Evolutionary conservation across 2,888 invertebrate species (phyloP).

Genomic region (Spodoptera exigua): DNA sequence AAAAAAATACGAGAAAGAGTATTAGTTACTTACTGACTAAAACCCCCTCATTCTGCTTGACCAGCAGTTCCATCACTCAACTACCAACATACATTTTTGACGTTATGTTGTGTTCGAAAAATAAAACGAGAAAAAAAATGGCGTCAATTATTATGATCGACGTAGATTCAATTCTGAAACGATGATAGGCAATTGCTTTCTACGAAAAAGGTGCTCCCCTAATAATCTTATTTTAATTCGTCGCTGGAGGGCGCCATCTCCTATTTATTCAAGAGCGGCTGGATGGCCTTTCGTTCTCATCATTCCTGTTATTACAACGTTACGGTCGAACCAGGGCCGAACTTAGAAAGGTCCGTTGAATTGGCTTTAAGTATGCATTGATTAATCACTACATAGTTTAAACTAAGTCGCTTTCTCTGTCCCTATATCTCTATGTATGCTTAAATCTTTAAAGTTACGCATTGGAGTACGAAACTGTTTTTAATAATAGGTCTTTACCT

Average conservation of each 20-base stretch:
- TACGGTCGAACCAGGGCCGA: slow-evolving; percentile 14
- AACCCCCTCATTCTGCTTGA: no score
- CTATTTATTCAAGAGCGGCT: slow-evolving; percentile 69
- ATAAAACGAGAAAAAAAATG: slow-evolving; percentile 2
- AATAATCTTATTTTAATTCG: slow-evolving; percentile 71
- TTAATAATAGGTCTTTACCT: no score
- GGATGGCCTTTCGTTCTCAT: slow-evolving; percentile 30
- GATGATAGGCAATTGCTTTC: slow-evolving; percentile 34
- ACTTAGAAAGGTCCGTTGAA: slow-evolving; percentile 10
- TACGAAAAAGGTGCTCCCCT: slow-evolving; percentile 43
- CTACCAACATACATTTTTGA: no score
- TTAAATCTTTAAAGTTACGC: no score
- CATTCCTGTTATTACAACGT: slow-evolving; percentile 36
- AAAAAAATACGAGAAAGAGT: no score
- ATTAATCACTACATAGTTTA: no score
- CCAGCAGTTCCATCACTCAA: no score
- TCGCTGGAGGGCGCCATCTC: slow-evolving; percentile 60
- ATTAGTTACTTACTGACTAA: no score
- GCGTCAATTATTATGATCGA: slow-evolving; percentile 5
- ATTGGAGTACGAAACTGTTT: no score
- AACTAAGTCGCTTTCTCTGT: no score
- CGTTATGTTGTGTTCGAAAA: not conserved
- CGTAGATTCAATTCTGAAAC: slow-evolving; percentile 35
- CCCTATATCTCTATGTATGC: no score
- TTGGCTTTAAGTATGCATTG: no score